phyloP scores from a whole-genome alignment of 2,113 vertebrate genomes.

The Gobius niger region DNA sequence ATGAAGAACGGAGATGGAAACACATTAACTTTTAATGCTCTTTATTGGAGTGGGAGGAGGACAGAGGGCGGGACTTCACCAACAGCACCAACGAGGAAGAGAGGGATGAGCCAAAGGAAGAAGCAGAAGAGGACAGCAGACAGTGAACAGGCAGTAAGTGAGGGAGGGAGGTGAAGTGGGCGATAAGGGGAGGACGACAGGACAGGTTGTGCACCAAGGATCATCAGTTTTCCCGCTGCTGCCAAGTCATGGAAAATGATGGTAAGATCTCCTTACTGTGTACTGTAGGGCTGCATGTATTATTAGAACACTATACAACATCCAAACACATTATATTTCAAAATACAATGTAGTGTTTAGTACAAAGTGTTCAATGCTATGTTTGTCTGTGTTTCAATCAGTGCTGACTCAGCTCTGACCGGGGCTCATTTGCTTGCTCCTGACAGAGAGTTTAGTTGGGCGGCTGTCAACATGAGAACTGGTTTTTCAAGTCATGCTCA shows the following conservation, averaged over 20 bases:
- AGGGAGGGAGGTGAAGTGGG: slow-evolving; percentile 21
- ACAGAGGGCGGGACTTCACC: slow-evolving; percentile 27
- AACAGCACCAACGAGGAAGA: slow-evolving; percentile 30
- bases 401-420: slow-evolving; percentile 7
- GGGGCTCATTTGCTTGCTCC: background rate
- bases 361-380: background rate
- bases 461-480: background rate
- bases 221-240: slow-evolving; percentile 60
- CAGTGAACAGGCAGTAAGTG: slow-evolving; percentile 14
- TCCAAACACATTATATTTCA: slow-evolving; percentile 29
- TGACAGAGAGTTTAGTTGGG: slow-evolving; percentile 10
- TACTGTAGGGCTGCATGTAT: background rate
- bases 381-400: background rate
- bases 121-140: slow-evolving; percentile 17
- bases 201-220: slow-evolving; percentile 57
- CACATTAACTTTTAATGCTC: slow-evolving; percentile 74
- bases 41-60: slow-evolving; percentile 36
- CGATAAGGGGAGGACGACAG: slow-evolving; percentile 25
- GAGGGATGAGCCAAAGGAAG: slow-evolving; percentile 26
- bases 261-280: slow-evolving; percentile 68
- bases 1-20: slow-evolving; percentile 64
- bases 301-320: slow-evolving; percentile 1
- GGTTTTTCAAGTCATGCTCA: slow-evolving; percentile 9
- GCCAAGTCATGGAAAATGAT: slow-evolving; percentile 80
- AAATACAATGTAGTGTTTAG: background rate